These are phyloP conservation scores for Leptinotarsa tumamoca DNA, from an alignment of 2,888 invertebrate genomes.

Conservation along the genomic window DNA sequence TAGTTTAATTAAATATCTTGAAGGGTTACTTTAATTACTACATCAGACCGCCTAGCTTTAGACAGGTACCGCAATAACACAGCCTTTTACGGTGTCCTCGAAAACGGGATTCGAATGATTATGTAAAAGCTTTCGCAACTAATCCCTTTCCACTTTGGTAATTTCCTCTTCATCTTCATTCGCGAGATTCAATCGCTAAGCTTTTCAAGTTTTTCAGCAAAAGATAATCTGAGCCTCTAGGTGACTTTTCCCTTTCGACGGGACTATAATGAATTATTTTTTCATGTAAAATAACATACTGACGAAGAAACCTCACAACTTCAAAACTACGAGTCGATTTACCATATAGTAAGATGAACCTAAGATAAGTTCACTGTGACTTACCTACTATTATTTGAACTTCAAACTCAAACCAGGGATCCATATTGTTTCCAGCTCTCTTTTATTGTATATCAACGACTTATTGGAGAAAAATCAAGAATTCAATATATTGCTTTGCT, in stretches of 20 bases:
- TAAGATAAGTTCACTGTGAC: too few relatives aligned
- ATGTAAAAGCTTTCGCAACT: constrained; percentile 10
- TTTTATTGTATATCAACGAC: too few relatives aligned
- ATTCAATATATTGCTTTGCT: too few relatives aligned
- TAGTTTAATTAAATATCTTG: constrained; percentile 51
- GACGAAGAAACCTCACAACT: neutral
- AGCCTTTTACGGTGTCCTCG: neutral
- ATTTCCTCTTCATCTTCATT: neutral
- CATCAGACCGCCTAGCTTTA: constrained; percentile 14
- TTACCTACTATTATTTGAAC: too few relatives aligned
- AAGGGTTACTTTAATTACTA: constrained; percentile 49
- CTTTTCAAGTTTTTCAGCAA: constrained; percentile 5
- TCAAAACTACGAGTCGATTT: too few relatives aligned
- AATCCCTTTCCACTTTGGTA: constrained; percentile 11
- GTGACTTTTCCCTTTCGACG: neutral
- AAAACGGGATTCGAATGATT: neutral
- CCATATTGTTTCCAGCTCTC: too few relatives aligned
- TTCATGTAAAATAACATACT: neutral
- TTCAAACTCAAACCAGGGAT: too few relatives aligned
- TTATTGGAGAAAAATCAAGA: too few relatives aligned
- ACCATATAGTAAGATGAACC: too few relatives aligned
- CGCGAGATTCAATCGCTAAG: neutral
- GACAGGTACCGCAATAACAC: constrained; percentile 5
- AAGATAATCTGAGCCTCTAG: neutral
- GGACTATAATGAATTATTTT: neutral